Percentiles rank a stretch among this genome's conserved stretches.
Conservation (phyloP, 2,113 vertebrate species). For the Lepus europaeus region DNA sequence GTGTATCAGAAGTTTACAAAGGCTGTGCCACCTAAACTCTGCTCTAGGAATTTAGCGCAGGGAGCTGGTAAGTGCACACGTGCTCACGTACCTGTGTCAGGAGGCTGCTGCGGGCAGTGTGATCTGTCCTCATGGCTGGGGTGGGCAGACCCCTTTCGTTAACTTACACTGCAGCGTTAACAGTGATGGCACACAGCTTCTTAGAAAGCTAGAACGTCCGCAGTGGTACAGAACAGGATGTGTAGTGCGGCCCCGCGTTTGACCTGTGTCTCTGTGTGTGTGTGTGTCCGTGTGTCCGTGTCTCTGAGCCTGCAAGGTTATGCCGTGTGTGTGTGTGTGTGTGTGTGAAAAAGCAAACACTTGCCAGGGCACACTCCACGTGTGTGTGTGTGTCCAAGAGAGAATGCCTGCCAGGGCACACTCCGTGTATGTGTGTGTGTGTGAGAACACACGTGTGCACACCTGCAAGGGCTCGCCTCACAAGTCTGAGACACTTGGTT, state of each 20-base stretch:
- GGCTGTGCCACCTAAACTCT: constrained; percentile 14
- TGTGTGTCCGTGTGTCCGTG: no score
- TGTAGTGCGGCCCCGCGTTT: not conserved
- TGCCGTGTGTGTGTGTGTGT: no score
- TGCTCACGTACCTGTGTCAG: constrained; percentile 32
- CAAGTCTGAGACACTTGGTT: constrained; percentile 2
- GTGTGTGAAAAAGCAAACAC: no score
- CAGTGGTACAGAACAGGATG: constrained; percentile 34
- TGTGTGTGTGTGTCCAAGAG: not conserved
- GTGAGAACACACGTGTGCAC: not conserved
- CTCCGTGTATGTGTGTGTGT: rapidly evolving
- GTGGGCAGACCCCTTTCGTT: constrained; percentile 20
- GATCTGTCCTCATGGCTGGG: constrained; percentile 66
- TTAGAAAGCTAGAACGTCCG: constrained; percentile 31
- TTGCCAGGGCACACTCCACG: no score
- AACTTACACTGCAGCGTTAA: constrained; percentile 67
- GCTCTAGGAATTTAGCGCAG: constrained; percentile 58
- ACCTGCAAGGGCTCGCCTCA: not conserved
- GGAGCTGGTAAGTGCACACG: constrained; percentile 48
- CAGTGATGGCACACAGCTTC: constrained; percentile 61
- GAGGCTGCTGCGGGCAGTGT: constrained; percentile 22
- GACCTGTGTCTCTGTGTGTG: no score
- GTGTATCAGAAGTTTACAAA: not conserved
- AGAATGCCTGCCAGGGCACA: no score
- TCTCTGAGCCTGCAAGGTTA: no score